These are phyloP conservation scores for Brachionus paranguensis DNA, from an alignment of 1,140 invertebrate genomes.

Conservation along the genomic window DNA sequence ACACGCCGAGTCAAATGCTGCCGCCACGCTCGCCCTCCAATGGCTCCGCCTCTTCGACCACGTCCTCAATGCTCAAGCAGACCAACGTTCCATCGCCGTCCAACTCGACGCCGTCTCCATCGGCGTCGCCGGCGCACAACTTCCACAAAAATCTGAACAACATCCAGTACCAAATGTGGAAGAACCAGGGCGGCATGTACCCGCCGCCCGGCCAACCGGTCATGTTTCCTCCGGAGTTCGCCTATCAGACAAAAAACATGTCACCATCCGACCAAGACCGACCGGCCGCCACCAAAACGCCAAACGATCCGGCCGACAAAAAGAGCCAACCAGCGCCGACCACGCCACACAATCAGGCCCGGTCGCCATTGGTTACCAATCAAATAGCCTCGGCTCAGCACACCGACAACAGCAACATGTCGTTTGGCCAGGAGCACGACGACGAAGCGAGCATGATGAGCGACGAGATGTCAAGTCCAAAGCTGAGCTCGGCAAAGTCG, in stretches of 20 bases:
- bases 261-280: neutral
- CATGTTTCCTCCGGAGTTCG: neutral
- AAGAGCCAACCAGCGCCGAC: neutral
- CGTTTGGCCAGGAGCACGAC: conserved; percentile 6
- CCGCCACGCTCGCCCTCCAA: neutral
- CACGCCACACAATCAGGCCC: neutral
- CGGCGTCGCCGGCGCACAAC: neutral
- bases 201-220: neutral
- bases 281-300: neutral
- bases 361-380: neutral
- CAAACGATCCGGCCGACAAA: neutral
- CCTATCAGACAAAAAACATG: neutral
- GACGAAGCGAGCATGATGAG: conserved; percentile 34
- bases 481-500: neutral
- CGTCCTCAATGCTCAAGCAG: neutral
- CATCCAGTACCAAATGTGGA: conserved; percentile 32
- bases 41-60: neutral
- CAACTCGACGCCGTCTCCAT: neutral
- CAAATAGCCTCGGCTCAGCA: neutral
- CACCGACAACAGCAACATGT: conserved; percentile 33
- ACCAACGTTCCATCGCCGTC: neutral
- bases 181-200: neutral
- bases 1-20: neutral
- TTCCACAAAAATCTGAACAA: conserved; percentile 6
- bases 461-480: conserved; percentile 19